These are phyloP conservation scores for Monopis laevigella DNA, from an alignment of 2,888 invertebrate genomes.

Conservation along the genomic window DNA sequence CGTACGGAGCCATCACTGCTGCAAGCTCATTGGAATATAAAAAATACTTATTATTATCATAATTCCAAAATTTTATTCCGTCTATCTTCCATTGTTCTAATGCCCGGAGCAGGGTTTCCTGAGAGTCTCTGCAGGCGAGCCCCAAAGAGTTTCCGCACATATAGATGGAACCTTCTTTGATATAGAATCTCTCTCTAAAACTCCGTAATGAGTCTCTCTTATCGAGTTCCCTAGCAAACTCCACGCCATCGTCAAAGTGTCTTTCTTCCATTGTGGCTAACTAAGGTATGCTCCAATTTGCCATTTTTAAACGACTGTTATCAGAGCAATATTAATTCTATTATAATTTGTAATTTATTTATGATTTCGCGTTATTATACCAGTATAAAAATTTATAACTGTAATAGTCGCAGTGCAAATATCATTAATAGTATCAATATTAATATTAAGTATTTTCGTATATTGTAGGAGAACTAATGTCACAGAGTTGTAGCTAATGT, in stretches of 20 bases:
- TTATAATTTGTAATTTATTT: no score
- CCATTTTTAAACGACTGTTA: no score
- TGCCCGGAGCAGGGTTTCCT: slow-evolving; percentile 27
- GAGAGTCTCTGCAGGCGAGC: slow-evolving; percentile 42
- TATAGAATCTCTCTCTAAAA: slow-evolving; percentile 38
- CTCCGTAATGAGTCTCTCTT: slow-evolving; percentile 40
- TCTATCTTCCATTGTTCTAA: slow-evolving; percentile 41
- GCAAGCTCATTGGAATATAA: slow-evolving; percentile 35
- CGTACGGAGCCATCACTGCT: slow-evolving; percentile 39
- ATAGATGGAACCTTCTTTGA: slow-evolving; percentile 37
- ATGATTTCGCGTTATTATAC: no score
- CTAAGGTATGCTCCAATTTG: no score
- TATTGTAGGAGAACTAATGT: no score
- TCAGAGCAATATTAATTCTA: no score
- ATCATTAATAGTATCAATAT: no score
- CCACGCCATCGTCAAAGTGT: slow-evolving; percentile 29
- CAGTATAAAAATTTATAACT: no score
- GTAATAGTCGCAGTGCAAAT: no score
- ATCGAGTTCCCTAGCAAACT: slow-evolving; percentile 36
- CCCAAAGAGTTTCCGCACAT: slow-evolving; percentile 54
- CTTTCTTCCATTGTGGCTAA: no score
- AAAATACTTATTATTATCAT: slow-evolving; percentile 38
- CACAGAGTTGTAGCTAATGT: no score
- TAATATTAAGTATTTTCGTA: no score
- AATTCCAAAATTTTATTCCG: slow-evolving; percentile 42